Evolutionary conservation across 2,113 vertebrate species (phyloP).

Genomic region (Tychaedon coryphoeus): DNA sequence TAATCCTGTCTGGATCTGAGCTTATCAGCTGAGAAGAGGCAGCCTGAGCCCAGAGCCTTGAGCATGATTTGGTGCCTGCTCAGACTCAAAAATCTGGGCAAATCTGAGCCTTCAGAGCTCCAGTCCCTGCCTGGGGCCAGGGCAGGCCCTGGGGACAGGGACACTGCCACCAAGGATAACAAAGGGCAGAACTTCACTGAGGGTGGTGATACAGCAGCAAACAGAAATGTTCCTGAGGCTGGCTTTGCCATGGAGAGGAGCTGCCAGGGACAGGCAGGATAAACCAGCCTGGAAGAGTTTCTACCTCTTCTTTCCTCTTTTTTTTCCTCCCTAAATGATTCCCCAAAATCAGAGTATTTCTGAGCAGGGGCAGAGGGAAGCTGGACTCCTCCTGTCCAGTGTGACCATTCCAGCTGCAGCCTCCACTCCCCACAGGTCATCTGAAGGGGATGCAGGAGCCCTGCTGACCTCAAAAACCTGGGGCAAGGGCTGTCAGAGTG

Average conservation of each 20-base stretch:
- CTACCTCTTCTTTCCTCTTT: not conserved
- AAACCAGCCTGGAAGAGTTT: not conserved
- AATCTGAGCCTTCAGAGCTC: not conserved
- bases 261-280: not conserved
- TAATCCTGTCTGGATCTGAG: conserved; percentile 29
- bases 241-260: not conserved
- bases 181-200: not conserved
- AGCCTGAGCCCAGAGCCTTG: not conserved
- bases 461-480: not conserved
- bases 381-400: not conserved
- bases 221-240: not conserved
- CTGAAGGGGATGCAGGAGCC: not conserved
- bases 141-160: not conserved
- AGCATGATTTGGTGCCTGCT: not conserved
- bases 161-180: rapidly evolving
- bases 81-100: not conserved
- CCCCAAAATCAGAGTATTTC: not conserved
- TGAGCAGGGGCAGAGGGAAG: not conserved
- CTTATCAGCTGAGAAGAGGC: not conserved
- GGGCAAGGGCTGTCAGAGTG: not conserved
- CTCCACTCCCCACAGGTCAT: rapidly evolving
- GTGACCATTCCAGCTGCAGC: not conserved
- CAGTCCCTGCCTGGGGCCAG: not conserved
- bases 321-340: not conserved
- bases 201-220: not conserved